Conservation (phyloP, 1,140 invertebrate species). For the Neodiprion lecontei region DNA sequence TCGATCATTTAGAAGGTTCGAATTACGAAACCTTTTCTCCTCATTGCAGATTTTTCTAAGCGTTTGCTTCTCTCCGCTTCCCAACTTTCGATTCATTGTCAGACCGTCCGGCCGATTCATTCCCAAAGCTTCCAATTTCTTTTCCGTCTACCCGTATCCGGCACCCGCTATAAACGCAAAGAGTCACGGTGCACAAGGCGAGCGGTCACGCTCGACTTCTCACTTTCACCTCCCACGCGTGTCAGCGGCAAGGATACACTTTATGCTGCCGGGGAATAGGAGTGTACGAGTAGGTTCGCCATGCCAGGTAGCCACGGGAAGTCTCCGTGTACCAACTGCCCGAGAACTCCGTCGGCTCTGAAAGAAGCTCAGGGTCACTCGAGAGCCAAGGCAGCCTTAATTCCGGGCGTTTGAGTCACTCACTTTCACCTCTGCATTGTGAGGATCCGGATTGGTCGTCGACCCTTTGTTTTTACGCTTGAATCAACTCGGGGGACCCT, state of each 20-base stretch:
- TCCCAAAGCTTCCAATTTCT: too few species aligned
- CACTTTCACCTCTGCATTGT: not conserved
- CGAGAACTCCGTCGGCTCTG: not conserved
- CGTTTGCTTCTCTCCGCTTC: too few species aligned
- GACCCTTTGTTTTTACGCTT: not conserved
- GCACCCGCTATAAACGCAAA: too few species aligned
- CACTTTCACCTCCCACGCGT: constrained; percentile 4
- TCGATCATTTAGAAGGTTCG: too few species aligned
- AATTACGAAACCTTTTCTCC: too few species aligned
- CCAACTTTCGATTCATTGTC: too few species aligned
- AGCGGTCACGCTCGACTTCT: constrained; percentile 1
- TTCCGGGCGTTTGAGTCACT: constrained; percentile 1
- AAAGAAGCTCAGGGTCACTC: constrained; percentile 6
- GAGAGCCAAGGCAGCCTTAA: constrained; percentile 1
- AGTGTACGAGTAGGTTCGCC: too few species aligned
- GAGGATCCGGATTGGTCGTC: not conserved
- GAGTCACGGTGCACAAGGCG: not conserved
- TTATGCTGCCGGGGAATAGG: not conserved
- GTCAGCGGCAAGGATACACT: not conserved
- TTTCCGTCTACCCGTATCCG: too few species aligned
- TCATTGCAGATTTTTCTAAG: too few species aligned
- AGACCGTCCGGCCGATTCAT: too few species aligned
- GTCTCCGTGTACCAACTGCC: not conserved
- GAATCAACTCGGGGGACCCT: not conserved
- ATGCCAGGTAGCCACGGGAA: not conserved